Base-by-base conservation (phyloP, 2,113 vertebrate genomes). In the Misgurnus mizolepis region DNA sequence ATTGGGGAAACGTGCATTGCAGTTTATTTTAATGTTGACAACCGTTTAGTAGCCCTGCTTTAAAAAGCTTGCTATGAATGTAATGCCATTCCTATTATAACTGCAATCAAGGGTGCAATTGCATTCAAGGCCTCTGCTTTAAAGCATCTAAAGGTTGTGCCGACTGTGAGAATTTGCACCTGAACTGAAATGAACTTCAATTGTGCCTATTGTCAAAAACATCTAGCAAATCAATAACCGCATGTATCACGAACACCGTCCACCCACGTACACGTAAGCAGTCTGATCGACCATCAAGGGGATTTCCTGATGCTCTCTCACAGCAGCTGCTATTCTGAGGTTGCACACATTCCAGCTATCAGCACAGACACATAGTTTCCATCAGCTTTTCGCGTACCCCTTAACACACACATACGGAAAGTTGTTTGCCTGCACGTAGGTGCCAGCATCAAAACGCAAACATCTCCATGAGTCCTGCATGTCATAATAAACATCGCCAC, bases 251-350 rank as follows among this genome's bases (percentile, higher is more conserved):
- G n/a, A 73, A 56, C 43, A 68, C 43, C 76, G 72, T 22, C 50
- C 12, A 72, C 73, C 64, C 60, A 56, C 70, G n/a, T 18, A 27
- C 50, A 62, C 39, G 49, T 62, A n/a, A 72, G 17, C 43, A 83
- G 73, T 83, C 80, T 39, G 74, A 50, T 72, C 85, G 89, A 82
- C 87, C 88, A 89, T 89, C 88, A 78, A 73, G 81, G 88, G 91
- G 88, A 85, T 90, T 90, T 91, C 86, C 86, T 84, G 78, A 88
- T 87, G n/a, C 71, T 90, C 88, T 90, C 86, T 81, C 49, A 81
- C 85, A 86, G 83, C 86, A 79, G 87, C 58, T 87, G 76, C 92
- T 93, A 93, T 93, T 93, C 85, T 91, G 87, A 85, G 91, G 85
- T 70, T 64, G 60, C 85, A 89, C 88, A 89, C 90, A 93, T 93